A percentile compares a stretch with the other conserved stretches of the same genome.
Evolutionary conservation across 2,113 vertebrate species (phyloP).

Genomic region (Tragelaphus scriptus): DNA sequence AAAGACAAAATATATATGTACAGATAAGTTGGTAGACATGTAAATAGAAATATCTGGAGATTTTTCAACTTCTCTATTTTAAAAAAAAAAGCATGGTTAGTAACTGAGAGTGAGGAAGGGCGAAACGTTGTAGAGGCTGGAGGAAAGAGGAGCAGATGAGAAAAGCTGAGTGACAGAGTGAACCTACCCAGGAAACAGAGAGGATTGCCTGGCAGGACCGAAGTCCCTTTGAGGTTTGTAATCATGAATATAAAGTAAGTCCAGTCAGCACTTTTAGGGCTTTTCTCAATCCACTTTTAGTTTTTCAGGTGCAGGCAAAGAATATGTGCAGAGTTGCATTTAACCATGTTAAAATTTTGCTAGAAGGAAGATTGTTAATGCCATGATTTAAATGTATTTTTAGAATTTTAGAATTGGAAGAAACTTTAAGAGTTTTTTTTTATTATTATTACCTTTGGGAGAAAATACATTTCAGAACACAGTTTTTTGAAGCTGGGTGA

Average conservation of each 20-base stretch:
- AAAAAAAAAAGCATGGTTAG: neutral
- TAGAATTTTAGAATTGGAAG: slow-evolving; percentile 34
- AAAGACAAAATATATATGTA: neutral
- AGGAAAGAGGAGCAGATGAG: neutral
- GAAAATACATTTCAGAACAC: neutral
- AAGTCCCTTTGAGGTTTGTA: neutral
- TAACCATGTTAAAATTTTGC: slow-evolving; percentile 25
- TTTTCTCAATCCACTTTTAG: neutral
- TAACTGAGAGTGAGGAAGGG: neutral
- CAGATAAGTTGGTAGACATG: neutral
- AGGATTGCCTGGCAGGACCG: neutral
- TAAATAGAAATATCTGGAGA: neutral
- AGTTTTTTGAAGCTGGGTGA: neutral
- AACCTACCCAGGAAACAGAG: neutral
- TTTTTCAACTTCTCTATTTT: neutral
- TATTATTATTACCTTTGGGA: slow-evolving; percentile 19
- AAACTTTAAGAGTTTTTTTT: neutral
- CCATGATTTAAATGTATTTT: slow-evolving; percentile 46
- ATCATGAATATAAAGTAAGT: slow-evolving; percentile 19
- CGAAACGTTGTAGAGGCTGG: neutral
- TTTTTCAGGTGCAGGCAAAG: neutral
- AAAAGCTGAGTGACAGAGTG: neutral
- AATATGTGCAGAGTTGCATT: neutral
- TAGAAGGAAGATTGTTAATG: slow-evolving; percentile 15
- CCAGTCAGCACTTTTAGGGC: neutral